Evolutionary conservation across 2,113 vertebrate species (phyloP).

Genomic region (Mastomys natalensis): DNA sequence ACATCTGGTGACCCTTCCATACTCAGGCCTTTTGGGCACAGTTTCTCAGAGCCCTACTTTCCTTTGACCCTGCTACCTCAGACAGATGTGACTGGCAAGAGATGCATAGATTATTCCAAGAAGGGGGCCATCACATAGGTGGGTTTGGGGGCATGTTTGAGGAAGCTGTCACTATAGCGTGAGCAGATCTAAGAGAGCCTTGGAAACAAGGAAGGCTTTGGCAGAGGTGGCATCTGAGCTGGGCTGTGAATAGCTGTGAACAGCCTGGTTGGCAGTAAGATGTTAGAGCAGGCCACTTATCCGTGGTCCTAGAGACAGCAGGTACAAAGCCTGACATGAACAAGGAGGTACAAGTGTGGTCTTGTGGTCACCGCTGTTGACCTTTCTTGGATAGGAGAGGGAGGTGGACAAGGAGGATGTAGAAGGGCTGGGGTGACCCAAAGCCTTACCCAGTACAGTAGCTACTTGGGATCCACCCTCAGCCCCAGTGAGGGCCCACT

Average conservation of each 20-base stretch:
- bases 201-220: background rate
- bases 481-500: background rate
- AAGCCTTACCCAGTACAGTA: background rate
- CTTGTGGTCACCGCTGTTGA: background rate
- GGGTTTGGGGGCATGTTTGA: background rate
- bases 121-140: background rate
- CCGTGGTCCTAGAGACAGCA: too few relatives aligned
- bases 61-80: background rate
- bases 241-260: background rate
- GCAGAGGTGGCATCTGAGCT: background rate
- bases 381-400: fast-evolving
- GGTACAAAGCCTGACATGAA: too few relatives aligned
- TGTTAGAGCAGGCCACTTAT: background rate
- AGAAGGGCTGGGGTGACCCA: background rate
- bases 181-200: background rate
- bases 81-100: background rate
- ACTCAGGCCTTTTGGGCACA: background rate
- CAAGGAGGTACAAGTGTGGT: background rate
- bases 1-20: too few relatives aligned
- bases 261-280: fast-evolving
- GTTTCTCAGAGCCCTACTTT: background rate
- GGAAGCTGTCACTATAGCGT: background rate
- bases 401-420: fast-evolving
- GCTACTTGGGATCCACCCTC: background rate
- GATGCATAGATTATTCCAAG: background rate